Percentiles rank a stretch among this genome's conserved stretches.
phyloP scores from a whole-genome alignment of 2,113 vertebrate species.

The Harpagus bidentatus region DNA sequence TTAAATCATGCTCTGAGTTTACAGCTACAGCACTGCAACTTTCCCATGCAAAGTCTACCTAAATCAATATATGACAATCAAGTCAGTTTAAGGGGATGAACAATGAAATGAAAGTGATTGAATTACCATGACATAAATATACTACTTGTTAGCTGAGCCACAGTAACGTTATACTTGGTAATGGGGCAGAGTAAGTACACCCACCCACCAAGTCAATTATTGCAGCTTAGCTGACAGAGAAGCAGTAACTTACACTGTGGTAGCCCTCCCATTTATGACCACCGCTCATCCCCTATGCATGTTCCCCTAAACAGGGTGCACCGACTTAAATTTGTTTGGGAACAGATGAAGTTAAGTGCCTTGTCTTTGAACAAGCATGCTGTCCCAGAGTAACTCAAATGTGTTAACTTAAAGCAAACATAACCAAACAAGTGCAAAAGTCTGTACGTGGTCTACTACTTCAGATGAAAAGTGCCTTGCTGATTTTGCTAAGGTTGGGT shows the following conservation, averaged over 20 bases:
- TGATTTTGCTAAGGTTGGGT: background rate
- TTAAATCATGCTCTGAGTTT: background rate
- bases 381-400: background rate
- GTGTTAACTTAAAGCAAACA: background rate
- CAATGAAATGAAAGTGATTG: constrained; percentile 3
- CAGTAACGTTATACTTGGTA: background rate
- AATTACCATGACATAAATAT: constrained; percentile 27
- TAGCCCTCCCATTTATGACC: background rate
- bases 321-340: background rate
- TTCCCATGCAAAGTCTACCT: background rate
- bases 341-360: background rate
- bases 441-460: background rate
- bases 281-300: background rate
- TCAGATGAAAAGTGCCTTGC: background rate
- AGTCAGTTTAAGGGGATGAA: background rate
- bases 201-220: background rate
- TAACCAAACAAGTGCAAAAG: background rate
- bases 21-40: background rate
- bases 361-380: background rate
- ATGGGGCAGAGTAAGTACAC: background rate
- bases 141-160: constrained; percentile 9
- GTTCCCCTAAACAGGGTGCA: background rate
- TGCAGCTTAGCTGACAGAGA: background rate
- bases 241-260: background rate
- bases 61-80: background rate